Conservation (phyloP, 2,113 vertebrate species). For the Lampris megalopsis region DNA sequence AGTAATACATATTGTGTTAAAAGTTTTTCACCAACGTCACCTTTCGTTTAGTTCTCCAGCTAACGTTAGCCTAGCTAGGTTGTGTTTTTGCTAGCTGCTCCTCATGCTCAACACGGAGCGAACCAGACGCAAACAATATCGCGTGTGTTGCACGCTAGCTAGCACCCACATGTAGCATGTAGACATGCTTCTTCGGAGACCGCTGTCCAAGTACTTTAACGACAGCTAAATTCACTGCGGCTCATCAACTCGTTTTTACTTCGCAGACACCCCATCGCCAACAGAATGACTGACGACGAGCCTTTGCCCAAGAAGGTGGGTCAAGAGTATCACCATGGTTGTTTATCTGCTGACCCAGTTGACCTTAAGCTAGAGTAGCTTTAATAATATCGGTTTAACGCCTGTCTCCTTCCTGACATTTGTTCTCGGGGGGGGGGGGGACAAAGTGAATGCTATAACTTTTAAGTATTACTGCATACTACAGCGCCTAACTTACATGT, state of each 20-base stretch:
- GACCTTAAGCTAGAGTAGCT: not conserved
- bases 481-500: no score
- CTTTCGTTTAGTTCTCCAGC: not conserved
- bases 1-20: no score
- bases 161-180: no score
- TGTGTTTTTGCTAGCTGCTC: not conserved
- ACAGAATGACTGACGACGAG: constrained; percentile 93
- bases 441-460: no score
- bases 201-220: not conserved
- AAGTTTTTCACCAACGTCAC: no score
- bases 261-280: not conserved
- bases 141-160: no score
- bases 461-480: no score
- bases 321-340: constrained; percentile 8
- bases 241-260: not conserved
- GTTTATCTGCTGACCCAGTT: not conserved
- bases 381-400: not conserved
- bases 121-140: no score
- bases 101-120: no score
- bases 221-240: not conserved
- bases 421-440: no score
- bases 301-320: constrained; percentile 93
- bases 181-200: no score
- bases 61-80: constrained; percentile 1
- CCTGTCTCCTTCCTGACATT: no score